Conservation (phyloP, 2,113 vertebrate species). For the Spea bombifrons region DNA sequence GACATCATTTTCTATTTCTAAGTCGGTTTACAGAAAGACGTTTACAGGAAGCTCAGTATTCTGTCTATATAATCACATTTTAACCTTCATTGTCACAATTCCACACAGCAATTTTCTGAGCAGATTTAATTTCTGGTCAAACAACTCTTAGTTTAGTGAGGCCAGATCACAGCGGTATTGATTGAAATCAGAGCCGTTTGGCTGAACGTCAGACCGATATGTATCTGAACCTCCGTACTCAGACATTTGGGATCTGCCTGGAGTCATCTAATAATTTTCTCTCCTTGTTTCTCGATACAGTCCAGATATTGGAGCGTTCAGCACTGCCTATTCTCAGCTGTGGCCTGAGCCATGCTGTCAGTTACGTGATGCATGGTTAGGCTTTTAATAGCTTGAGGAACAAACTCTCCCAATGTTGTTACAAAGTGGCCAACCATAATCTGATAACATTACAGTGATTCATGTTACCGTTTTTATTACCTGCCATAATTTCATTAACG, state of each 20-base stretch:
- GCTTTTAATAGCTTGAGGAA: conserved; percentile 10
- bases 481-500: conserved; percentile 1
- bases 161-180: background rate
- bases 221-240: conserved; percentile 7
- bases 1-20: too few relatives aligned
- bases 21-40: too few relatives aligned
- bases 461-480: conserved; percentile 11
- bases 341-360: background rate
- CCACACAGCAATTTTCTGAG: background rate
- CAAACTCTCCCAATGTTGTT: background rate
- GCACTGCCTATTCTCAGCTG: conserved; percentile 3
- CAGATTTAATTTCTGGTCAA: background rate
- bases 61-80: too few relatives aligned
- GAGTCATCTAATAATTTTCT: conserved; percentile 6
- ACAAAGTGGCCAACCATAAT: background rate
- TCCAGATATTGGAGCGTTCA: conserved; percentile 3
- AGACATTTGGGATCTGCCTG: conserved; percentile 1
- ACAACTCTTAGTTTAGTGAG: background rate
- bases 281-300: background rate
- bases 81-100: background rate
- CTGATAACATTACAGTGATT: background rate
- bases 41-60: too few relatives aligned
- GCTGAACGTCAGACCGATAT: conserved; percentile 17
- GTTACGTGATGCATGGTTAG: background rate
- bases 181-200: conserved; percentile 2